Base-by-base conservation (phyloP, 1,140 invertebrate genomes). In the Drosophila gunungcola region DNA sequence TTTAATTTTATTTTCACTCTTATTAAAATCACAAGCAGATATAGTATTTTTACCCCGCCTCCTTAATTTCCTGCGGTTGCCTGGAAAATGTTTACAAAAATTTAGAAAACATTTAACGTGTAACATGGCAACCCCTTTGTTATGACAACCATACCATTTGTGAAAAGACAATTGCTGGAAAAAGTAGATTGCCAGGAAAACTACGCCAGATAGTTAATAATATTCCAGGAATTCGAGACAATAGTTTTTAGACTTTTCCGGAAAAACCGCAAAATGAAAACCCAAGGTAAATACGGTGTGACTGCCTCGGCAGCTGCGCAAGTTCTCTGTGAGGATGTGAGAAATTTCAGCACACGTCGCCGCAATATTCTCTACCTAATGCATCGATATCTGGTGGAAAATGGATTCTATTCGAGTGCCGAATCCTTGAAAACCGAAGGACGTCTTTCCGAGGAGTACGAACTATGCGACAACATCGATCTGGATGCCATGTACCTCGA, bases 391-490 rank as follows among this genome's bases (percentile, higher is more conserved):
- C 92, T 98, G 68, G 92, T 94, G 74, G 95, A 96, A 82, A 95
- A 96, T 92, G 96, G 96, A 84, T 95, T 95, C 73, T 80, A 94
- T 21, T 93, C 95, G 51, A 94, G 95, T 2, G 95, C 94, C 0
- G 94, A 95, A 10, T 86, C 92, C 2, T 92, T 97, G 41, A 92
- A 93, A 12, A 92, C 93, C 13, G 97, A 98, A 93, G 96, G 96
- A 1, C 93, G 95, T 16, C 93, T 97, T 25, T 92, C 94, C 1
- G 94, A 95, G 34, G 94, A 95, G 41, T 96, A 95, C 92, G 93
- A 95, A 82, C 94, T 98, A 1, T 98, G 98, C 93, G 98, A 99
- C 79, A 98, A 98, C 78, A 95, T 98, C 57, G 97, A 98, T 90
- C 93, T 99, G 70, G 95, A 97, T 56, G 96, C 95, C 13, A 96